Conservation (phyloP, 2,113 vertebrate species). For the Collichthys lucidus region DNA sequence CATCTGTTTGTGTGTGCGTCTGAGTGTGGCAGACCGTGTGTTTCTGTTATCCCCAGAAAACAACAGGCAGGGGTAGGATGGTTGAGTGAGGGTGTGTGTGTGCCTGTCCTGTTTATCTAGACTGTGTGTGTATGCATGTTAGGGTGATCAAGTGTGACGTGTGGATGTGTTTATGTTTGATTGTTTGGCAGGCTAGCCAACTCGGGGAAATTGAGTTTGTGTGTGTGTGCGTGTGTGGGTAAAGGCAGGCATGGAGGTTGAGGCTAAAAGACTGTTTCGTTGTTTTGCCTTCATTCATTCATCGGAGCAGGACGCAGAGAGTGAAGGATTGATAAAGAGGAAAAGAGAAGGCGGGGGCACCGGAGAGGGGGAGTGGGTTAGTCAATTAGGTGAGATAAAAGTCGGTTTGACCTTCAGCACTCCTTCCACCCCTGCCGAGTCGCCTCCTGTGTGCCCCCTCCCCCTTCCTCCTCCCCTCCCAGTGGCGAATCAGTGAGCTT, state of each 20-base stretch:
- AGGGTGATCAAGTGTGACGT: conserved; percentile 74
- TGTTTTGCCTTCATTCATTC: conserved; percentile 71
- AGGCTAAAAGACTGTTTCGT: conserved; percentile 69
- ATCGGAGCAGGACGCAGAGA: conserved; percentile 48
- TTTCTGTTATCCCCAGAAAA: conserved; percentile 71
- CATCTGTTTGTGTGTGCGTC: conserved; percentile 59
- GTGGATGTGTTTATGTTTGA: conserved; percentile 73
- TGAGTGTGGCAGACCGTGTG: conserved; percentile 66
- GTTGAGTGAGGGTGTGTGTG: conserved; percentile 54
- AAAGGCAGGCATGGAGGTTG: conserved; percentile 44
- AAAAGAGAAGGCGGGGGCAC: conserved; percentile 52
- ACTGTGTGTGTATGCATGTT: conserved; percentile 65
- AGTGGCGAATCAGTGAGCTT: conserved; percentile 88
- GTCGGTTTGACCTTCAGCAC: conserved; percentile 97
- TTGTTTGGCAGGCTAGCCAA: conserved; percentile 62
- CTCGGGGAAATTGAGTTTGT: conserved; percentile 47
- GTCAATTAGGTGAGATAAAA: conserved; percentile 99
- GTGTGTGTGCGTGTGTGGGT: conserved; percentile 14
- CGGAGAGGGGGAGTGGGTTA: conserved; percentile 72
- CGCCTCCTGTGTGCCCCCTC: conserved; percentile 80
- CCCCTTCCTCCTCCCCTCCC: conserved; percentile 76
- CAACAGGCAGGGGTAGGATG: conserved; percentile 58
- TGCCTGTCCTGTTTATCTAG: conserved; percentile 69
- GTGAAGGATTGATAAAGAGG: conserved; percentile 55
- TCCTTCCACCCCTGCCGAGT: conserved; percentile 82